phyloP scores from a whole-genome alignment of 2,888 invertebrate genomes.

The Drosophila nr. fundita region DNA sequence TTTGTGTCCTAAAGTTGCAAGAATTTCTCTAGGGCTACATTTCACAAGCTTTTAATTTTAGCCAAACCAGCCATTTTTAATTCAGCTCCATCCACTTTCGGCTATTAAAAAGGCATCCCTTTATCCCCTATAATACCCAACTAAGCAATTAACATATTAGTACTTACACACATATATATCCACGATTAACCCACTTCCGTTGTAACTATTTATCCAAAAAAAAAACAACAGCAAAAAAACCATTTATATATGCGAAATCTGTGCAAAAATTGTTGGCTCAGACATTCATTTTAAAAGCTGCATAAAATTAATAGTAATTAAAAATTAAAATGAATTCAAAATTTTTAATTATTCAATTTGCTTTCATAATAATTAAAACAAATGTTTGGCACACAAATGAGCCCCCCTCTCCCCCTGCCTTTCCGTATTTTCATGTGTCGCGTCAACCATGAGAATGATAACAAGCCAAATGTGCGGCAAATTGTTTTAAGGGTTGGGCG shows the following conservation, averaged over 20 bases:
- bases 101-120: background rate
- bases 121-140: slow-evolving; percentile 1
- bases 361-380: slow-evolving; percentile 77
- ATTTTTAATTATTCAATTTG: slow-evolving; percentile 77
- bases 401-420: slow-evolving; percentile 2
- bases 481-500: slow-evolving; percentile 17
- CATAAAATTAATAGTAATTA: slow-evolving; percentile 74
- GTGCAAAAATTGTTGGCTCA: slow-evolving; percentile 17
- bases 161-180: background rate
- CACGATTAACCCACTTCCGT: slow-evolving; percentile 21
- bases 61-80: background rate
- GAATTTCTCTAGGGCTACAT: background rate
- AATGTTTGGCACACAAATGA: slow-evolving; percentile 61
- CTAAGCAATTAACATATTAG: slow-evolving; percentile 48
- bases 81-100: background rate
- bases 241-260: slow-evolving; percentile 4
- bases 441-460: slow-evolving; percentile 69
- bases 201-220: slow-evolving; percentile 1
- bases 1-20: background rate
- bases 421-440: slow-evolving; percentile 47
- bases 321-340: slow-evolving; percentile 77
- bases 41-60: background rate
- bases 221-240: background rate
- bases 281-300: slow-evolving; percentile 19
- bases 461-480: slow-evolving; percentile 64